Base-by-base conservation (phyloP, 1,140 invertebrate genomes). In the Formica exsecta region DNA sequence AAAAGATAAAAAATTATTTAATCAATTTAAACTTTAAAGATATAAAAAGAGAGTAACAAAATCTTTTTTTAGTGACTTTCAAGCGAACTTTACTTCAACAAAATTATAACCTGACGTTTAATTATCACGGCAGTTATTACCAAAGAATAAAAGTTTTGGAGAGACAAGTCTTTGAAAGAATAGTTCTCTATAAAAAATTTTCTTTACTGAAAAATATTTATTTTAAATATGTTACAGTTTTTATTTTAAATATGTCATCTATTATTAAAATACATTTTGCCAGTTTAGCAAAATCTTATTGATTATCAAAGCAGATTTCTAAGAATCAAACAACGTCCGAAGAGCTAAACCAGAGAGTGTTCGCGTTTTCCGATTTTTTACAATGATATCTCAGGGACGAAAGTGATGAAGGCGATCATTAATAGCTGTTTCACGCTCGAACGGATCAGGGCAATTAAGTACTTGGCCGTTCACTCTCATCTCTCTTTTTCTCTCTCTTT, bases 361-460 rank as follows among this genome's bases (percentile, higher is more conserved):
- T 73, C 9, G 22, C 29, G 7, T n/a, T 36, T 3, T 73, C 16
- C 29, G 19, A 32, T 54, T 29, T 57, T 38, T 57, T 36, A 57
- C 51, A 36, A 19, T 9, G 48, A 73, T 57, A 68, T 54, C 25
- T 36, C 8, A 25, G 62, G 38, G 19, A n/a, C 29, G 44, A 79
- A 65, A 65, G 44, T 36, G 38, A 71, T 48, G 68, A 19, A 65
- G 22, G n/a, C 48, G 29, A 48, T 75, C 73, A 76, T 86, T 84
- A 84, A 84, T 74, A 44, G 29, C 44, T 57, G 61, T 85, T 85
- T 77, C 68, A 66, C 19, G 65, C 29, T 86, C 6, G 44, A 38
- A 29, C 5, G 57, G 32, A 48, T 64, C 65, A 29, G 16, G 22
- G 11, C 51, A 73, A 86, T 86, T 86, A 86, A 86, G n/a, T 19